A percentile compares a stretch with the other conserved stretches of the same genome.
These are phyloP conservation scores for Helicoverpa assulta DNA, from an alignment of 2,888 invertebrate species.

Conservation along the genomic window DNA sequence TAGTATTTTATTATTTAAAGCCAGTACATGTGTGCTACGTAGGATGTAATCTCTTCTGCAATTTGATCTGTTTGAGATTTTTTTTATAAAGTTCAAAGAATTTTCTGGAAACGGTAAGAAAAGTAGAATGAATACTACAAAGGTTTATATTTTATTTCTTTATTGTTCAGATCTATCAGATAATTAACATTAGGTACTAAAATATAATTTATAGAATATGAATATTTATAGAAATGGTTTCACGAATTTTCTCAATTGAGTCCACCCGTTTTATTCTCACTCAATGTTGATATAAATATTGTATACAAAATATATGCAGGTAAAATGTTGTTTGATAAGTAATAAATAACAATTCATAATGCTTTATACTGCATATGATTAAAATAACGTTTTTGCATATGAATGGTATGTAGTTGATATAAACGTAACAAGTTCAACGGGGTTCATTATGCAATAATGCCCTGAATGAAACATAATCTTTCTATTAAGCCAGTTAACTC, in stretches of 20 bases:
- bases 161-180: too few relatives aligned
- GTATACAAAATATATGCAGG: too few relatives aligned
- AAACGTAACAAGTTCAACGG: constrained; percentile 13
- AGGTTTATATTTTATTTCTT: too few relatives aligned
- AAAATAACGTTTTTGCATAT: constrained; percentile 10
- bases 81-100: background rate
- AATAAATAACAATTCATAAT: background rate
- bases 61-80: background rate
- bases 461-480: constrained; percentile 35
- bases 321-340: too few relatives aligned
- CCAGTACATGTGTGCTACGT: constrained; percentile 45
- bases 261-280: too few relatives aligned
- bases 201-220: constrained; percentile 7
- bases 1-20: constrained; percentile 22
- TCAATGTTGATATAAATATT: constrained; percentile 13
- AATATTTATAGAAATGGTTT: constrained; percentile 3
- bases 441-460: constrained; percentile 36
- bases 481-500: constrained; percentile 52
- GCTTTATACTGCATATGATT: constrained; percentile 17
- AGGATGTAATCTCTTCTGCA: background rate
- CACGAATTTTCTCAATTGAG: too few relatives aligned
- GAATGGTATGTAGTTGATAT: background rate
- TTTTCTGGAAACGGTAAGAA: background rate
- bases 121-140: too few relatives aligned
- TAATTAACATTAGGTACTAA: background rate